These are phyloP conservation scores for Rutilus rutilus DNA, from an alignment of 2,113 vertebrate species.

Conservation along the genomic window DNA sequence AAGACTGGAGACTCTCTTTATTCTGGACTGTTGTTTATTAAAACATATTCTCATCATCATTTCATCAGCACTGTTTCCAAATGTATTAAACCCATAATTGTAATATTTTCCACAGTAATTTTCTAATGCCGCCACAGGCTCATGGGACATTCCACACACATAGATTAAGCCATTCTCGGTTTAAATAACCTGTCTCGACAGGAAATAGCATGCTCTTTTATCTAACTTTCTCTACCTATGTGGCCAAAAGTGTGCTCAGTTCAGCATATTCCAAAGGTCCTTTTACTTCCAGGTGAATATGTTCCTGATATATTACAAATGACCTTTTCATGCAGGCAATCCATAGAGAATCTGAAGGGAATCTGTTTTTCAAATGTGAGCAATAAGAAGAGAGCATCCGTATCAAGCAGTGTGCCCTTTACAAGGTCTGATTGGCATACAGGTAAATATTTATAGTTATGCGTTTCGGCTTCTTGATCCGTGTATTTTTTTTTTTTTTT, in stretches of 20 bases:
- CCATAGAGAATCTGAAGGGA: slow-evolving; percentile 16
- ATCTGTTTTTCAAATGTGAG: slow-evolving; percentile 32
- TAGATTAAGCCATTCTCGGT: not conserved
- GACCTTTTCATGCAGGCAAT: slow-evolving; percentile 44
- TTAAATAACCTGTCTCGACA: slow-evolving; percentile 1
- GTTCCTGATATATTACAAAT: slow-evolving; percentile 39
- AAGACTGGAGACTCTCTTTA: not conserved
- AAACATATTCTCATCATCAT: not conserved
- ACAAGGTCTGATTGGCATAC: slow-evolving; percentile 33
- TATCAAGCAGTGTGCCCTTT: slow-evolving; percentile 31
- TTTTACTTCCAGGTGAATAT: slow-evolving; percentile 49
- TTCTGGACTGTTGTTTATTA: not conserved
- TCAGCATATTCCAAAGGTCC: slow-evolving; percentile 46
- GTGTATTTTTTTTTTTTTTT: not conserved
- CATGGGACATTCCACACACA: not conserved
- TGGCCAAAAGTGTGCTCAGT: not conserved
- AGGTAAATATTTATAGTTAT: slow-evolving; percentile 22
- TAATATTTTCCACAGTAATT: not conserved
- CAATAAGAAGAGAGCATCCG: slow-evolving; percentile 5
- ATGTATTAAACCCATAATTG: not conserved
- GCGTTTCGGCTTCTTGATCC: not conserved
- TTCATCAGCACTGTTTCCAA: not conserved
- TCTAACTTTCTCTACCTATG: slow-evolving; percentile 17
- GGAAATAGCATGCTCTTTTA: slow-evolving; percentile 19
- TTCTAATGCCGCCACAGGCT: not conserved